These are phyloP conservation scores for Troides oblongomaculatus DNA, from an alignment of 2,888 invertebrate genomes.

Conservation along the genomic window DNA sequence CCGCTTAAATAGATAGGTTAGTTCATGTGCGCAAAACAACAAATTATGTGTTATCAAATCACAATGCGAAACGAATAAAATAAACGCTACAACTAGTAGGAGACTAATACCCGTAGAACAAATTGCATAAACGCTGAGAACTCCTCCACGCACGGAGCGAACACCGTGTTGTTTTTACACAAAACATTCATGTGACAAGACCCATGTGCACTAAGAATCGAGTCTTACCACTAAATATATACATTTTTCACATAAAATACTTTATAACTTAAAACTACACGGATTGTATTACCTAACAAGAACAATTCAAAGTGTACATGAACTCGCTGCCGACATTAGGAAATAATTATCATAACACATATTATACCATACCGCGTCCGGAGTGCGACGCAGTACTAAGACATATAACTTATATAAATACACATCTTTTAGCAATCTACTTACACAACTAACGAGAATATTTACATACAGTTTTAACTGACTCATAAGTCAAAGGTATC, in stretches of 20 bases:
- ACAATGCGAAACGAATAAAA: constrained; percentile 63
- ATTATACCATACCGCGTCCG: constrained; percentile 24
- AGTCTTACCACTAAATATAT: constrained; percentile 67
- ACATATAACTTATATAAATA: constrained; percentile 30
- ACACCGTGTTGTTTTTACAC: constrained; percentile 30
- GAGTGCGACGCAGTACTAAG: constrained; percentile 11
- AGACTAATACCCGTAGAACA: constrained; percentile 81
- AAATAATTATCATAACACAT: constrained; percentile 42
- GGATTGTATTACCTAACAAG: constrained; percentile 45
- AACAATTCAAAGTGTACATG: constrained; percentile 47
- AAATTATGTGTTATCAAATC: constrained; percentile 51
- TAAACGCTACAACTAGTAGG: constrained; percentile 76
- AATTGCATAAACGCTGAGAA: constrained; percentile 65
- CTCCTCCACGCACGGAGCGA: constrained; percentile 33
- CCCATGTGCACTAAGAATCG: constrained; percentile 58
- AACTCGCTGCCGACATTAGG: constrained; percentile 37
- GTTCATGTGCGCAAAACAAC: constrained; percentile 66
- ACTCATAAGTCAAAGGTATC: constrained; percentile 15
- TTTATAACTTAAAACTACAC: constrained; percentile 49
- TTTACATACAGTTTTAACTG: constrained; percentile 21
- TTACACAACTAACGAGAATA: constrained; percentile 31
- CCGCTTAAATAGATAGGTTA: constrained; percentile 58
- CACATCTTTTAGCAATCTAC: constrained; percentile 25
- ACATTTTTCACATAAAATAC: constrained; percentile 54
- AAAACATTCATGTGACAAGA: constrained; percentile 35